Percentiles rank a stretch among this genome's conserved stretches.
phyloP scores from a whole-genome alignment of 1,140 invertebrate species.

The Vanessa atalanta region DNA sequence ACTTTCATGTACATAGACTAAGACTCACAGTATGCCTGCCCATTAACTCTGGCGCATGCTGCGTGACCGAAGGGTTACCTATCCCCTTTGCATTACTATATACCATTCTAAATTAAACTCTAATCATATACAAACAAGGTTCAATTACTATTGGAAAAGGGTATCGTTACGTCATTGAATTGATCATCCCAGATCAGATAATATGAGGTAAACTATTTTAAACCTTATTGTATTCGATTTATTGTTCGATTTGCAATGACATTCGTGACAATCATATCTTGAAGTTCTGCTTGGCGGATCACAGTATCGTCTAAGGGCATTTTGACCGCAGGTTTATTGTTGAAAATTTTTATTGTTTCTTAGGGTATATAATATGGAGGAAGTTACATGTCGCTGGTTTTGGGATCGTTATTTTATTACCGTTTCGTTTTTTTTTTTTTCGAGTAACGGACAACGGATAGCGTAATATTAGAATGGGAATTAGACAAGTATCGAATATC shows the following conservation, averaged over 20 bases:
- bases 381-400: constrained; percentile 70
- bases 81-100: constrained; percentile 38
- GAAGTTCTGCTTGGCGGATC: constrained; percentile 66
- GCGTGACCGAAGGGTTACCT: constrained; percentile 66
- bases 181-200: constrained; percentile 34
- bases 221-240: constrained; percentile 1
- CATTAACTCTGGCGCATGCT: constrained; percentile 62
- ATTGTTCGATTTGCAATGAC: constrained; percentile 37
- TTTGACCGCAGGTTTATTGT: constrained; percentile 70
- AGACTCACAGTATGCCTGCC: constrained; percentile 59
- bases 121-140: constrained; percentile 19
- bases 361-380: constrained; percentile 57
- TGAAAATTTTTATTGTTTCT: constrained; percentile 68
- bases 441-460: constrained; percentile 13
- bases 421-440: constrained; percentile 21
- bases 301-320: constrained; percentile 64
- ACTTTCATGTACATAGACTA: constrained; percentile 30
- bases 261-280: constrained; percentile 22
- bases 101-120: constrained; percentile 29
- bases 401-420: constrained; percentile 56
- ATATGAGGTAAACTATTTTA: constrained; percentile 13
- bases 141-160: not conserved
- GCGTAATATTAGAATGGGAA: constrained; percentile 13
- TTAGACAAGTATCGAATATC: not conserved
- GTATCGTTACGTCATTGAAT: constrained; percentile 29